A percentile compares a stretch with the other conserved stretches of the same genome.
Evolutionary conservation across 2,888 invertebrate genomes (phyloP).

Genomic region (Idaea straminata): DNA sequence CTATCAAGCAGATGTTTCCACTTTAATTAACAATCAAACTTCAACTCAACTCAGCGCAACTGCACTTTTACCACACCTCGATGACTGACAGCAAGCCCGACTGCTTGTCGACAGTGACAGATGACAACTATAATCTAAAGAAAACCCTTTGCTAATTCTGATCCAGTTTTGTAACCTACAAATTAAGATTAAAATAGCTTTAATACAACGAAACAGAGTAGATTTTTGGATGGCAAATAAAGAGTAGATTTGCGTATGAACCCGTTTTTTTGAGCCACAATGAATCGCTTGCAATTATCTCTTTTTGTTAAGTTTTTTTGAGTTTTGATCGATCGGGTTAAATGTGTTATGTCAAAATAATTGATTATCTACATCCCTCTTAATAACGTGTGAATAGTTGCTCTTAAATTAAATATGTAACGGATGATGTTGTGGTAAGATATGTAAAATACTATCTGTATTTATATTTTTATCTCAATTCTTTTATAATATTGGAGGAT

Average conservation of each 20-base stretch:
- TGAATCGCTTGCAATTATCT: conserved; percentile 20
- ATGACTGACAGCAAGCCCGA: neutral
- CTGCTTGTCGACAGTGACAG: conserved; percentile 7
- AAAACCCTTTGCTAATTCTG: conserved; percentile 11
- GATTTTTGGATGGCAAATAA: neutral
- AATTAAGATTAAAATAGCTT: neutral
- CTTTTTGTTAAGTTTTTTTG: conserved; percentile 16
- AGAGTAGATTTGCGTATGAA: conserved; percentile 19
- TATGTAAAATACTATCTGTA: neutral
- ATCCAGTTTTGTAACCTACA: conserved; percentile 14
- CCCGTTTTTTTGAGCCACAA: conserved; percentile 7
- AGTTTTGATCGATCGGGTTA: conserved; percentile 25
- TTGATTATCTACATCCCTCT: conserved; percentile 15
- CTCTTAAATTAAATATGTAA: neutral
- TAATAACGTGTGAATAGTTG: neutral
- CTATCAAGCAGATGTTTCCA: neutral
- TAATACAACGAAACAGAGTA: neutral
- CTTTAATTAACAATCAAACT: neutral
- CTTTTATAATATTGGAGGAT: no score
- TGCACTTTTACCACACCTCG: neutral
- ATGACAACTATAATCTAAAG: conserved; percentile 15
- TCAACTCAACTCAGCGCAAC: neutral
- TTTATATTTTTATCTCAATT: no score
- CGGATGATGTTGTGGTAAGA: conserved; percentile 9
- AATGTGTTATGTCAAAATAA: conserved; percentile 21